Base-by-base conservation (phyloP, 2,113 vertebrate genomes). In the Marcusenius ussheri region DNA sequence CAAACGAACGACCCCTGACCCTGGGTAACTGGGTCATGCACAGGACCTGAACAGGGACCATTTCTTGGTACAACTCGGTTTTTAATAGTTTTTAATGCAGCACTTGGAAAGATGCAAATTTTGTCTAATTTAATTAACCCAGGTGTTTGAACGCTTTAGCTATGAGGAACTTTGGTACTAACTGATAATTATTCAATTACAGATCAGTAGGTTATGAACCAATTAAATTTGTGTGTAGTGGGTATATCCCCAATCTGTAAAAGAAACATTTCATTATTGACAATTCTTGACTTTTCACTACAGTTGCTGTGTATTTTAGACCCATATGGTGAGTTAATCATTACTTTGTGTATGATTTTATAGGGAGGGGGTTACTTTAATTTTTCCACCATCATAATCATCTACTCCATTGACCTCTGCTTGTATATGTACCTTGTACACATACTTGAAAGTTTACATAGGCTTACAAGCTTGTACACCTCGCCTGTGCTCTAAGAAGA, bases 141-240 rank as follows among this genome's bases (percentile, higher is more conserved):
- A 53, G 27, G 35, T 39, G n/a, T 87, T 87, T 87, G 58, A 90
- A 87, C 51, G 62, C 53, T 90, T 87, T 87, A 74, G 51, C 62
- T 90, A 45, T 45, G 7, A 88, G n/a, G 62, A 70, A 31, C 62
- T 70, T 70, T 70, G 62, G 62, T 70, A 70, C 62, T 70, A 70
- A 70, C 62, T 70, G 27, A 70, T 70, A 70, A 66, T 66, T 66
- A 66, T 66, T 66, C 9, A 31, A 66, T 11, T 66, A 66, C 62
- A 31, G 62, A 66, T 27, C 62, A 66, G n/a, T 31, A 66, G 62
- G n/a, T 70, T 70, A 31, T 70, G 27, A 31, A 70, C 58, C 62
- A 31, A 70, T 70, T 70, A 70, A 70, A 31, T 70, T 31, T 70
- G n/a, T 70, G 27, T 70, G 62, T 31, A 70, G 62, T 70, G 62